Evolutionary conservation across 2,113 vertebrate species (phyloP).

Genomic region (Pelusios castaneus): DNA sequence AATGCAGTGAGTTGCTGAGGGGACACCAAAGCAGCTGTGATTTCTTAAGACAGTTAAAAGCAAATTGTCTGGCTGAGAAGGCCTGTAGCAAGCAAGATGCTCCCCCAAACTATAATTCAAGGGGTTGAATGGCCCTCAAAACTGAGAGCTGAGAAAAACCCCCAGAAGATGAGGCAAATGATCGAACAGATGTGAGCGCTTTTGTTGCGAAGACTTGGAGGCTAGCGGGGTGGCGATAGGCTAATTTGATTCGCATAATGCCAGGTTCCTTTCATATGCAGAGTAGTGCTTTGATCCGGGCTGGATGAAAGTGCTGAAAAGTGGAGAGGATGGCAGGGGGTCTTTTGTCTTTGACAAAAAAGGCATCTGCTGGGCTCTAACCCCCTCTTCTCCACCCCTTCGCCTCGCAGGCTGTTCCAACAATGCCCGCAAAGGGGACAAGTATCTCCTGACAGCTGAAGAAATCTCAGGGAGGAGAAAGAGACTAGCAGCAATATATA

Average conservation of each 20-base stretch:
- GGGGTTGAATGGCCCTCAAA: conserved; percentile 81
- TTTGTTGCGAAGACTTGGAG: conserved; percentile 75
- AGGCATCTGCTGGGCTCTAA: conserved; percentile 87
- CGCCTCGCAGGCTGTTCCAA: conserved; percentile 63
- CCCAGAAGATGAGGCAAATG: conserved; percentile 68
- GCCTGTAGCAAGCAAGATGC: conserved; percentile 57
- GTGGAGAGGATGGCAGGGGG: conserved; percentile 75
- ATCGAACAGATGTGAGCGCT: conserved; percentile 78
- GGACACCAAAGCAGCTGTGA: neutral
- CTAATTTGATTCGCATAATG: conserved; percentile 78
- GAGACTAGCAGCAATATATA: conserved; percentile 41
- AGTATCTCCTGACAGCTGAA: conserved; percentile 76
- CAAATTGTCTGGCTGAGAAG: conserved; percentile 55
- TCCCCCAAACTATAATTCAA: conserved; percentile 81
- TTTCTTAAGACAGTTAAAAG: conserved; percentile 54
- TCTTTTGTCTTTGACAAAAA: conserved; percentile 90
- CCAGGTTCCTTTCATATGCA: conserved; percentile 83
- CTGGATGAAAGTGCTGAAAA: conserved; percentile 80
- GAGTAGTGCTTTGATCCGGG: conserved; percentile 80
- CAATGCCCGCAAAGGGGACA: conserved; percentile 78
- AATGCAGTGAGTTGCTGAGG: conserved; percentile 33
- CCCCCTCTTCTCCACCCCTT: conserved; percentile 66
- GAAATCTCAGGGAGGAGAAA: conserved; percentile 65
- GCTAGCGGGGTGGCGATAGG: conserved; percentile 73
- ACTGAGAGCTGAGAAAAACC: conserved; percentile 50